Conservation (phyloP, 2,797 vertebrate genomes). For the Enteromius paludinosus region DNA sequence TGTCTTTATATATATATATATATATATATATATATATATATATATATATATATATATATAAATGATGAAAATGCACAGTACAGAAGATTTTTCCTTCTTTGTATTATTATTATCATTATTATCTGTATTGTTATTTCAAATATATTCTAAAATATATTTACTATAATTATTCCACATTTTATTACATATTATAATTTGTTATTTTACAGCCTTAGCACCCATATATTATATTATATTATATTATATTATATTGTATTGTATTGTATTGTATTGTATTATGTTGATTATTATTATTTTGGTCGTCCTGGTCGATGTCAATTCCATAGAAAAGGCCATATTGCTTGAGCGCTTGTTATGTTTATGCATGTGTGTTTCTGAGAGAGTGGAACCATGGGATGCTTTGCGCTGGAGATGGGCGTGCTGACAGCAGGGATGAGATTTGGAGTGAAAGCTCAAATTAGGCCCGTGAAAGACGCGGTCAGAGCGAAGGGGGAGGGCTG, state of each 20-base stretch:
- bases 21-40: too few species aligned
- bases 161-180: neutral
- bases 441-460: slow-evolving; percentile 52
- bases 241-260: neutral
- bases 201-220: neutral
- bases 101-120: too few species aligned
- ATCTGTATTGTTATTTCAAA: neutral
- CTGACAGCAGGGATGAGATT: slow-evolving; percentile 61
- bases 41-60: too few species aligned
- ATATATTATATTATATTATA: neutral
- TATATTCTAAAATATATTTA: neutral
- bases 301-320: too few species aligned
- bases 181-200: neutral
- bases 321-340: neutral
- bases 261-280: neutral
- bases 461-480: slow-evolving; percentile 44
- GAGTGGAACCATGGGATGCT: neutral
- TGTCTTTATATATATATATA: too few species aligned
- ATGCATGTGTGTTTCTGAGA: slow-evolving; percentile 13
- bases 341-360: neutral
- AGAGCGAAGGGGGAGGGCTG: slow-evolving; percentile 17
- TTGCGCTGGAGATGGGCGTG: slow-evolving; percentile 48
- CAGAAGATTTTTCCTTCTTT: neutral
- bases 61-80: too few species aligned
- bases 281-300: too few species aligned